Conservation (phyloP, 2,113 vertebrate species). For the Cryptoleucopteryx plumbea region DNA sequence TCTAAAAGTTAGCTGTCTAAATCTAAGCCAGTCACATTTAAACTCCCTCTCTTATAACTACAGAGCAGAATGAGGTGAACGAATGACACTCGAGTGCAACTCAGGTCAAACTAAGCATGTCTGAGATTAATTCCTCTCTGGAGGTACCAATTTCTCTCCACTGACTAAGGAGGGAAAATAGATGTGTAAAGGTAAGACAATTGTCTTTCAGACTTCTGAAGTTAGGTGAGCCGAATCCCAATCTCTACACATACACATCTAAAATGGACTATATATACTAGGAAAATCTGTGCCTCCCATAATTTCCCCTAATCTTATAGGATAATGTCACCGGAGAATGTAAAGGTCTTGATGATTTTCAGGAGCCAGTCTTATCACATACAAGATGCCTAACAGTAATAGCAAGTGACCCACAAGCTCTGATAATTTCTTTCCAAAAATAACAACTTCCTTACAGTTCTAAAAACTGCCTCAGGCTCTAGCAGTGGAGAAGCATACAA, state of each 20-base stretch:
- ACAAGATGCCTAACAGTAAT: neutral
- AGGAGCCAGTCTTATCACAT: neutral
- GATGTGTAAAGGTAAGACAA: neutral
- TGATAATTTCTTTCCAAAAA: conserved; percentile 19
- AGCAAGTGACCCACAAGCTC: neutral
- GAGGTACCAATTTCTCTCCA: neutral
- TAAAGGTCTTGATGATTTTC: neutral
- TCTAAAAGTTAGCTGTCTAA: neutral
- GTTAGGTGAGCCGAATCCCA: neutral
- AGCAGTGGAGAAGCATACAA: neutral
- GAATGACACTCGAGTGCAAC: neutral
- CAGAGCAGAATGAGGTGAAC: neutral
- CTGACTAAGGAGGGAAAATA: neutral
- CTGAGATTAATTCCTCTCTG: neutral
- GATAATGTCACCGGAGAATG: neutral
- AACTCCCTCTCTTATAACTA: neutral
- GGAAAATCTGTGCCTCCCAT: neutral
- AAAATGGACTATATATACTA: neutral
- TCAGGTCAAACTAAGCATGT: neutral
- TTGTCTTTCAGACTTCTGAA: neutral
- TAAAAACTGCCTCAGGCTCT: neutral
- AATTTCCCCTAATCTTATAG: neutral
- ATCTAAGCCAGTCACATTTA: neutral
- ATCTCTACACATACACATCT: neutral
- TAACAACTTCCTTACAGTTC: neutral